Conservation (phyloP, 2,113 vertebrate species). For the Cnemophilus loriae region DNA sequence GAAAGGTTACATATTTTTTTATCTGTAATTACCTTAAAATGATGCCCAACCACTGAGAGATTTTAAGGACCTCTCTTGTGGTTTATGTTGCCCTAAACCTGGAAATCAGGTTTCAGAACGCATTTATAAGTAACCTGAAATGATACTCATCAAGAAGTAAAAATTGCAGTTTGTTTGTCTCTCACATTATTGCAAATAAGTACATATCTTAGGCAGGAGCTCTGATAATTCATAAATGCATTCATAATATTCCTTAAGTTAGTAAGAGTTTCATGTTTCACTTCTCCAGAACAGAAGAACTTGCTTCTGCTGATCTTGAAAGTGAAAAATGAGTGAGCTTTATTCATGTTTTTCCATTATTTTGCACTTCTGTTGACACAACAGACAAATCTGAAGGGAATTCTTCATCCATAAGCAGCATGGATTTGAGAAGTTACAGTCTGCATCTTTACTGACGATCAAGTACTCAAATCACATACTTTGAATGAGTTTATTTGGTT, state of each 20-base stretch:
- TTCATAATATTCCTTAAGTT: neutral
- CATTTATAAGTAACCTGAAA: neutral
- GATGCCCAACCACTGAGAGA: neutral
- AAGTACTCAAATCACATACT: neutral
- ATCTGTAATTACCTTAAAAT: neutral
- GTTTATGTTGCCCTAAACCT: neutral
- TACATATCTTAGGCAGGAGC: neutral
- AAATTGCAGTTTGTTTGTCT: neutral
- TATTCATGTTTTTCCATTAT: neutral
- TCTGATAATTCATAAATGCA: neutral
- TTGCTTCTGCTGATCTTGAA: neutral
- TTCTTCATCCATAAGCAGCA: neutral
- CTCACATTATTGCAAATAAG: neutral
- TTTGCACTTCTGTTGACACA: neutral
- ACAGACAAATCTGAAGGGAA: neutral
- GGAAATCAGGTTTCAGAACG: neutral
- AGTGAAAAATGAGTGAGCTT: neutral
- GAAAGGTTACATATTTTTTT: neutral
- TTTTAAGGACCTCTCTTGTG: neutral
- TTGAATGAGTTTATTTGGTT: neutral
- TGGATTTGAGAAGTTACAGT: neutral
- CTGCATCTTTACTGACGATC: neutral
- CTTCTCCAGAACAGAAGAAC: neutral
- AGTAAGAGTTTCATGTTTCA: neutral
- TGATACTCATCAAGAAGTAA: neutral